phyloP scores from a whole-genome alignment of 2,888 invertebrate species.

The Troides oblongomaculatus region DNA sequence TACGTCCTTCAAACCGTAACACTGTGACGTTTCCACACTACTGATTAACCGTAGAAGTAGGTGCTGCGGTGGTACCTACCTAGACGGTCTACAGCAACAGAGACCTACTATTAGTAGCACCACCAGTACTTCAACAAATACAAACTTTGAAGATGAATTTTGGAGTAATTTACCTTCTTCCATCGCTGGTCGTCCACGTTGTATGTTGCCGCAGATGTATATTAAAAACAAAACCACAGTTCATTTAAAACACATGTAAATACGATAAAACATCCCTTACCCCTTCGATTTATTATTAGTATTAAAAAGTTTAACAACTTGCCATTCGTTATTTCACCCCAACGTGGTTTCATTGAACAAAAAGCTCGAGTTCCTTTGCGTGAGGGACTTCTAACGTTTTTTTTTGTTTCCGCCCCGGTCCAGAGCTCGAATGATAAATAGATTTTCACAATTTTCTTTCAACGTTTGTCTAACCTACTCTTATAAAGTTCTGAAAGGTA shows the following conservation, averaged over 20 bases:
- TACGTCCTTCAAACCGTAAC: too few relatives aligned
- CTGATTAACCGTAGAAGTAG: too few relatives aligned
- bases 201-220: too few relatives aligned
- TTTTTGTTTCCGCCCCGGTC: constrained; percentile 11
- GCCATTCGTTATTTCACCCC: constrained; percentile 38
- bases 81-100: too few relatives aligned
- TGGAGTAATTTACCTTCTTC: too few relatives aligned
- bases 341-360: constrained; percentile 43
- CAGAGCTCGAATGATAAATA: constrained; percentile 22
- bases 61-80: too few relatives aligned
- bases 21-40: too few relatives aligned
- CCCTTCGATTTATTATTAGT: not conserved
- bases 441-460: constrained; percentile 16
- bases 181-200: too few relatives aligned
- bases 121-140: too few relatives aligned
- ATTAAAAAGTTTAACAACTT: not conserved
- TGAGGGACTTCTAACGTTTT: constrained; percentile 12
- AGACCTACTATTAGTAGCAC: too few relatives aligned
- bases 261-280: not conserved
- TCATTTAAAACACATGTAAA: not conserved
- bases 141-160: too few relatives aligned
- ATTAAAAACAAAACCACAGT: not conserved
- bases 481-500: not conserved
- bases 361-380: constrained; percentile 43
- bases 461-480: constrained; percentile 1